Evolutionary conservation across 2,797 vertebrate genomes (phyloP).

Genomic region (Notolepis coatsorum): DNA sequence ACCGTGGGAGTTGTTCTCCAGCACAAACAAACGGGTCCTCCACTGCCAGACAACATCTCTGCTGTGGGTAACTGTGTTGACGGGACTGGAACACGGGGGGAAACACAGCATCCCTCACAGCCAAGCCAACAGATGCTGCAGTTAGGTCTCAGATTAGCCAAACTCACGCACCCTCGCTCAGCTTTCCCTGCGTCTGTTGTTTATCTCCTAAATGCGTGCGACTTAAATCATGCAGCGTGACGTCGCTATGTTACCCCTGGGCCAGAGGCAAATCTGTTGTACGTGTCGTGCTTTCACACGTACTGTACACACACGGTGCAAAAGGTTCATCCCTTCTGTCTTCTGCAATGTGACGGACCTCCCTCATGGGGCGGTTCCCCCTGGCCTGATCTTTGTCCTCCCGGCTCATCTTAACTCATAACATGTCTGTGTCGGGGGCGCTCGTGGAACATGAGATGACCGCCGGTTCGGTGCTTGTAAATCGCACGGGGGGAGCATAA

Average conservation of each 20-base stretch:
- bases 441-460: constrained; percentile 47
- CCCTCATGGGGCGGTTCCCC: constrained; percentile 37
- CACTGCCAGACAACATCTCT: constrained; percentile 34
- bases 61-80: constrained; percentile 8
- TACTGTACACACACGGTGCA: constrained; percentile 3
- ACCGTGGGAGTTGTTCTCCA: constrained; percentile 35
- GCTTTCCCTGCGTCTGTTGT: constrained; percentile 10
- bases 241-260: background rate
- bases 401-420: constrained; percentile 38
- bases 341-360: constrained; percentile 19
- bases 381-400: constrained; percentile 23
- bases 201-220: constrained; percentile 2
- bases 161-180: constrained; percentile 22
- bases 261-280: constrained; percentile 22
- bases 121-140: constrained; percentile 38
- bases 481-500: constrained; percentile 46
- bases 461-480: constrained; percentile 42
- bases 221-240: background rate
- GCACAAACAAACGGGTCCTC: constrained; percentile 40
- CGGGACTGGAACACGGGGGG: constrained; percentile 29
- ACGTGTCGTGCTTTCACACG: background rate
- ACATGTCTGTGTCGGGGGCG: constrained; percentile 22
- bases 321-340: constrained; percentile 7
- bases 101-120: constrained; percentile 23
- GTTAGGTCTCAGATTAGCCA: constrained; percentile 28